These are phyloP conservation scores for Notamacropus eugenii DNA, from an alignment of 2,797 vertebrate species.

Conservation along the genomic window DNA sequence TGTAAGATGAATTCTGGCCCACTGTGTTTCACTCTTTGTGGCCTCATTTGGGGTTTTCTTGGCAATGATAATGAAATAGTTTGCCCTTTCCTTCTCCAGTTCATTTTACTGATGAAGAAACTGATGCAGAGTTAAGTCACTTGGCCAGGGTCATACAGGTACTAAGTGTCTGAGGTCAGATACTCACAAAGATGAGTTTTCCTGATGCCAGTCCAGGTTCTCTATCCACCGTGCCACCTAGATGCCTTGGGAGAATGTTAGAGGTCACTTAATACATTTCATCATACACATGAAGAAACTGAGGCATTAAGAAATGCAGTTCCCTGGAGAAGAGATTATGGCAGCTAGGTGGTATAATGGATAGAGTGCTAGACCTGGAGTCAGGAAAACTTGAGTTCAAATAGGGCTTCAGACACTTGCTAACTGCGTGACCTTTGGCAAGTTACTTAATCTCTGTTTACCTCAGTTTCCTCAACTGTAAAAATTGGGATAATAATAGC, in stretches of 20 bases:
- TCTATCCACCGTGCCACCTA: too few species aligned
- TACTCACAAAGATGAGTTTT: background rate
- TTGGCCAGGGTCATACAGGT: too few species aligned
- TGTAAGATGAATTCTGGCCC: background rate
- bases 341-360: background rate
- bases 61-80: background rate
- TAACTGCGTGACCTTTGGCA: background rate
- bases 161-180: background rate
- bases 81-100: too few species aligned
- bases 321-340: background rate
- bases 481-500: background rate
- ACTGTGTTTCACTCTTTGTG: background rate
- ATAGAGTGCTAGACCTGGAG: background rate
- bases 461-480: background rate
- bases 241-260: too few species aligned
- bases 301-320: background rate
- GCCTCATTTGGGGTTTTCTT: background rate
- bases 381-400: background rate
- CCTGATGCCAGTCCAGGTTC: too few species aligned
- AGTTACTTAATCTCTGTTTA: background rate
- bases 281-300: background rate
- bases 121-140: too few species aligned
- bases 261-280: background rate
- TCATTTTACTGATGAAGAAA: too few species aligned
- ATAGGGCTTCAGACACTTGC: background rate